These are phyloP conservation scores for Gnatocerus cornutus DNA, from an alignment of 2,888 invertebrate genomes.

Conservation along the genomic window DNA sequence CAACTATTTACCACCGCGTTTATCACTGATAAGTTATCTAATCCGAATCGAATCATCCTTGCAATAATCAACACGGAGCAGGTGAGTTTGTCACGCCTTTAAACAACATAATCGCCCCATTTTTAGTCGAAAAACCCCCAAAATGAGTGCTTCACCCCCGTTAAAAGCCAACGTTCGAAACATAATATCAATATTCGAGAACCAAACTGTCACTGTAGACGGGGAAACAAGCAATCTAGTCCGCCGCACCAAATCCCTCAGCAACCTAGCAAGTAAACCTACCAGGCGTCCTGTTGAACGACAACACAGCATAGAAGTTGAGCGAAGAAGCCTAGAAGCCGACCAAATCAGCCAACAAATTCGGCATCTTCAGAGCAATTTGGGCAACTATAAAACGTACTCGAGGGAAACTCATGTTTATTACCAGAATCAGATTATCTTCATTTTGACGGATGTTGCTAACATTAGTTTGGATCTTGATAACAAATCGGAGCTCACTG, in stretches of 20 bases:
- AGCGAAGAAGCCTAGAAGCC: constrained; percentile 26
- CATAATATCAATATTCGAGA: constrained; percentile 44
- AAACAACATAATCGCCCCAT: no score
- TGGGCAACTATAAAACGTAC: constrained; percentile 25
- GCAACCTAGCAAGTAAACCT: neutral
- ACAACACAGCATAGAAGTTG: no score
- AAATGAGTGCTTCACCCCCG: constrained; percentile 19
- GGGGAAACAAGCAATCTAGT: constrained; percentile 7
- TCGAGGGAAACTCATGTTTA: constrained; percentile 33
- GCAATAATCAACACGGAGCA: no score
- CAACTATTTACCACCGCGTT: no score
- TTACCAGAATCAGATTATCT: constrained; percentile 40
- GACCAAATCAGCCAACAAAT: constrained; percentile 31
- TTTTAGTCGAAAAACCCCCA: neutral
- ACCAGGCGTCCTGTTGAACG: neutral
- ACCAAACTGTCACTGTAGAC: constrained; percentile 14
- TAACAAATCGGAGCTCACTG: constrained; percentile 26
- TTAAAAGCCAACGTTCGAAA: constrained; percentile 25
- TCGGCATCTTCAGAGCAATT: constrained; percentile 11
- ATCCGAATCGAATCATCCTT: no score
- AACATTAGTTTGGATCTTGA: constrained; percentile 13
- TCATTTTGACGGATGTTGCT: constrained; percentile 19
- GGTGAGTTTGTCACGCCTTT: no score
- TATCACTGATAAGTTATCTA: no score
- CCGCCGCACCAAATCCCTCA: constrained; percentile 28